phyloP scores from a whole-genome alignment of 2,797 vertebrate genomes.

The Helostoma temminkii region DNA sequence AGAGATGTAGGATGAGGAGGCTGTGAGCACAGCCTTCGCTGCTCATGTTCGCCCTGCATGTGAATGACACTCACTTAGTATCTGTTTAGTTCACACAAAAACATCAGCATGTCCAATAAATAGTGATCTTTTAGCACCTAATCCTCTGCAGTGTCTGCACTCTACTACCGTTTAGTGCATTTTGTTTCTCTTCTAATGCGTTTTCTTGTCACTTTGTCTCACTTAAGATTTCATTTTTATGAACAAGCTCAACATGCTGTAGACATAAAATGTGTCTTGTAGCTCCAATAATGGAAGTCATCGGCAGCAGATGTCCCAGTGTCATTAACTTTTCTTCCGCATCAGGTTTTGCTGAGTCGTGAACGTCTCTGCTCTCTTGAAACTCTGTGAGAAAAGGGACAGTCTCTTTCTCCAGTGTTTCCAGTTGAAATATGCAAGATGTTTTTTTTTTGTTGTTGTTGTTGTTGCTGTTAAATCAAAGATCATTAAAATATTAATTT shows the following conservation, averaged over 20 bases:
- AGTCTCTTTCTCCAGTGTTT: background rate
- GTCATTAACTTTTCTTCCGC: conserved; percentile 5
- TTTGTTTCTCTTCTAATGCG: background rate
- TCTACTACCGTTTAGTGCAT: background rate
- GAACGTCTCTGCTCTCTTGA: conserved; percentile 1
- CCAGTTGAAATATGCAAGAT: no score
- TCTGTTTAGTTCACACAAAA: no score
- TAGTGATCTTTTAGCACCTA: no score
- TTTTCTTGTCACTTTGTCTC: background rate
- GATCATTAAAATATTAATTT: no score
- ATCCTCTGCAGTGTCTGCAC: background rate
- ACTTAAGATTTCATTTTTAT: background rate
- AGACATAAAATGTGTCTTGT: no score
- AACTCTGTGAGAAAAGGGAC: background rate
- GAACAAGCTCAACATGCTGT: background rate
- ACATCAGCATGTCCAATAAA: no score
- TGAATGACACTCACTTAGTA: no score
- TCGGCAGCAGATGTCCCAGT: conserved; percentile 24
- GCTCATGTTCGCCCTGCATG: no score
- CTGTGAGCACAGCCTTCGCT: no score
- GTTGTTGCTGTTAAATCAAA: no score
- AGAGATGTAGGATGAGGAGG: no score
- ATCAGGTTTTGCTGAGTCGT: conserved; percentile 16
- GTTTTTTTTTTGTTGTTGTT: no score
- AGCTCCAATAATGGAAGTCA: background rate